Evolutionary conservation across 2,888 invertebrate genomes (phyloP).

Genomic region (Resseliella maxima): DNA sequence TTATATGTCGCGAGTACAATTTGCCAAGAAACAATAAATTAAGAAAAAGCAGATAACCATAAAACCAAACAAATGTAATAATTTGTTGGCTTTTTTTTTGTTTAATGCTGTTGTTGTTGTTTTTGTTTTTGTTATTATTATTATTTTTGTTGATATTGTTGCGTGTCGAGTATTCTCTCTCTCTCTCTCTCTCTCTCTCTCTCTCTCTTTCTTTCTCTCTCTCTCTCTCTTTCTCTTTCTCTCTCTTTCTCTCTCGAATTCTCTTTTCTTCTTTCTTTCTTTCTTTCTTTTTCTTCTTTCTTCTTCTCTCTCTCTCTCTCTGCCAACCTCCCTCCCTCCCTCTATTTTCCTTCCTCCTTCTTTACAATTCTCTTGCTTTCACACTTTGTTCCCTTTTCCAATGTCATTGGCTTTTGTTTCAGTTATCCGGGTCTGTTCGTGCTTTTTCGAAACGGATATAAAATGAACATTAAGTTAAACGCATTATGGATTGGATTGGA

Average conservation of each 20-base stretch:
- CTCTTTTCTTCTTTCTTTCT: neutral
- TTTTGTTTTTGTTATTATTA: no score
- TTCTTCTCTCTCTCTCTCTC: neutral
- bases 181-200: no score
- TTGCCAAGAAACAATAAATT: conserved; percentile 30
- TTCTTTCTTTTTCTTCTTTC: no score
- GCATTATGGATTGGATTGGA: conserved; percentile 31
- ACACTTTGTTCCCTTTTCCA: no score
- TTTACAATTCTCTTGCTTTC: neutral
- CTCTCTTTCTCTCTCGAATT: neutral
- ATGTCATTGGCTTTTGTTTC: no score
- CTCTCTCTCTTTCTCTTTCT: neutral
- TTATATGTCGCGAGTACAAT: neutral
- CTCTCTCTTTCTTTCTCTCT: neutral
- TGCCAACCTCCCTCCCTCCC: neutral
- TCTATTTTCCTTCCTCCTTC: neutral
- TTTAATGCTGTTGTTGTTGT: no score
- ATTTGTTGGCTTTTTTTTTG: conserved; percentile 1
- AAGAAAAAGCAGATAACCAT: conserved; percentile 35
- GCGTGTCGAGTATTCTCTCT: no score
- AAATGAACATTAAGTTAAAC: conserved; percentile 1
- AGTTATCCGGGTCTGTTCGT: neutral
- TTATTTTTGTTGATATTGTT: no score
- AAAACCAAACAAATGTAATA: conserved; percentile 46
- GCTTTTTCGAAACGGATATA: neutral